A percentile compares a stretch with the other conserved stretches of the same genome.
phyloP scores from a whole-genome alignment of 2,888 invertebrate genomes.

The Eurytoma californica region DNA sequence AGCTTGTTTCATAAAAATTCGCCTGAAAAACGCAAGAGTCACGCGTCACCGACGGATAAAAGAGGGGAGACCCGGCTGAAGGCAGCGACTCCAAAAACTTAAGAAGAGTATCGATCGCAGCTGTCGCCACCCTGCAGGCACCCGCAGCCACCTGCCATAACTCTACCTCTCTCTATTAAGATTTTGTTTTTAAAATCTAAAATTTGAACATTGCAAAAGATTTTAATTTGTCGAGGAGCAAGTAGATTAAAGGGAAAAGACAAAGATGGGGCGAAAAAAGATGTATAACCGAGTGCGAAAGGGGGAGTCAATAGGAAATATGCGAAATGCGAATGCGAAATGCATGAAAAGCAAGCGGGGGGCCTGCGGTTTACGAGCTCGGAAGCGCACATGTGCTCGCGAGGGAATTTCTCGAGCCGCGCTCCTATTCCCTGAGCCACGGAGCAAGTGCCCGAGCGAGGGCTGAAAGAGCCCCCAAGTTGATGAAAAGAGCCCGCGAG shows the following conservation, averaged over 20 bases:
- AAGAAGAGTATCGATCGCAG: slow-evolving; percentile 72
- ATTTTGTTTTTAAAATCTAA: too few relatives aligned
- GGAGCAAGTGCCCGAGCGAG: slow-evolving; percentile 12
- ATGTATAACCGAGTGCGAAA: background rate
- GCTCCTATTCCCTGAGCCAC: slow-evolving; percentile 39
- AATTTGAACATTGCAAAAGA: too few relatives aligned
- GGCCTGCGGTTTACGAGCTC: slow-evolving; percentile 59
- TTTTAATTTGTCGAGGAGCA: too few relatives aligned
- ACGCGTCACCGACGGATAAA: background rate
- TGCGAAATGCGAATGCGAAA: background rate
- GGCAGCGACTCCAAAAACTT: slow-evolving; percentile 67
- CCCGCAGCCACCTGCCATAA: background rate
- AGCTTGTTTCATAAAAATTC: slow-evolving; percentile 27
- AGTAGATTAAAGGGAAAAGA: too few relatives aligned
- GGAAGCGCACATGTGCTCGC: slow-evolving; percentile 68
- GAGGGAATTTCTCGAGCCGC: slow-evolving; percentile 68
- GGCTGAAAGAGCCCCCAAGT: background rate
- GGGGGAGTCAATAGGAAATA: background rate
- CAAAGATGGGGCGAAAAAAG: background rate
- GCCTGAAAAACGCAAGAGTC: slow-evolving; percentile 33
- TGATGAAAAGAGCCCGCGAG: slow-evolving; percentile 36
- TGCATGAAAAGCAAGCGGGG: background rate
- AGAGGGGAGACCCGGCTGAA: background rate
- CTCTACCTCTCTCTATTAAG: too few relatives aligned
- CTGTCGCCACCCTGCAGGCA: slow-evolving; percentile 72